Percentiles rank a stretch among this genome's conserved stretches.
phyloP scores from a whole-genome alignment of 1,140 invertebrate species.

The Coptotermes formosanus region DNA sequence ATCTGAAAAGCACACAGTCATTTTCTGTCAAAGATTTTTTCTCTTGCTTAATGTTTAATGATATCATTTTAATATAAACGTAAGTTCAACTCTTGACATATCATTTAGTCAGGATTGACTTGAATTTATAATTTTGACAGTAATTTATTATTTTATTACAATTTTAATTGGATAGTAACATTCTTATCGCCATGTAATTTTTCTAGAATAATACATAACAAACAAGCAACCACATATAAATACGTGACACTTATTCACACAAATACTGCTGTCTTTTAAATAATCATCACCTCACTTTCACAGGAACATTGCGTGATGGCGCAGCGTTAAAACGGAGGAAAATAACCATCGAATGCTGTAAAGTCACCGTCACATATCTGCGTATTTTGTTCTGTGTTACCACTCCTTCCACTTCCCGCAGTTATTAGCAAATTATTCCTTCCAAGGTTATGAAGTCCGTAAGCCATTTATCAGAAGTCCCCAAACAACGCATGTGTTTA shows the following conservation, averaged over 20 bases:
- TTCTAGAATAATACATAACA: not conserved
- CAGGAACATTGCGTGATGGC: slow-evolving; percentile 10
- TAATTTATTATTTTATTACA: not conserved
- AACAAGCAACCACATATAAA: not conserved
- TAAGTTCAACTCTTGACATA: too few relatives aligned
- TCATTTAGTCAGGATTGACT: not conserved
- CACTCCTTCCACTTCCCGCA: not conserved
- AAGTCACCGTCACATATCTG: not conserved
- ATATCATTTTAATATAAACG: too few relatives aligned
- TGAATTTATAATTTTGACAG: not conserved
- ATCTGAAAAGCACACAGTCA: too few relatives aligned
- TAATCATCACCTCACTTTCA: slow-evolving; percentile 14
- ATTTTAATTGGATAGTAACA: not conserved
- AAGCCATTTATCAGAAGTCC: too few relatives aligned
- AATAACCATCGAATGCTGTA: not conserved
- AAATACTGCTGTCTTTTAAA: not conserved
- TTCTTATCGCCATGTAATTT: not conserved
- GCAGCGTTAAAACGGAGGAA: not conserved
- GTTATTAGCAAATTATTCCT: too few relatives aligned
- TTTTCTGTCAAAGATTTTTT: too few relatives aligned
- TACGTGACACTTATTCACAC: not conserved
- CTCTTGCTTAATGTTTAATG: too few relatives aligned
- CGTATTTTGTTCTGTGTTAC: not conserved
- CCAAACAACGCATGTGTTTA: too few relatives aligned
- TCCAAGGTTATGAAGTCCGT: too few relatives aligned